These are phyloP conservation scores for Proctacanthus coquilletti DNA, from an alignment of 1,140 invertebrate genomes.

Conservation along the genomic window DNA sequence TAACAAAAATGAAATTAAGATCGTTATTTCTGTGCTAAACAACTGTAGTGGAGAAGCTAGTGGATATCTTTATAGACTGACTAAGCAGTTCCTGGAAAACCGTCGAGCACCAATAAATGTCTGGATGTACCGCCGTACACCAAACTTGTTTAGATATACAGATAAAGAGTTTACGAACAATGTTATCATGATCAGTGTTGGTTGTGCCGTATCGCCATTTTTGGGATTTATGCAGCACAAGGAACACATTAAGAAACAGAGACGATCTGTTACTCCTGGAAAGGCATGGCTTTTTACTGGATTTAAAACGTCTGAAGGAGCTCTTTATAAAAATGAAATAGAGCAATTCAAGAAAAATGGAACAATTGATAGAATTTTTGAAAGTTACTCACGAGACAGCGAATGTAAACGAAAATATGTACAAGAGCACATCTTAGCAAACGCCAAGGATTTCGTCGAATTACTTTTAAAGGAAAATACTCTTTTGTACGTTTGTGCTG, in stretches of 20 bases:
- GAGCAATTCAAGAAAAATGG: constrained; percentile 29
- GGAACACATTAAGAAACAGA: constrained; percentile 18
- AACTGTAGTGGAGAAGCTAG: constrained; percentile 17
- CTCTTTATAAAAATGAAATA: constrained; percentile 14
- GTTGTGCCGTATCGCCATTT: constrained; percentile 73
- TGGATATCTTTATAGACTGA: constrained; percentile 12
- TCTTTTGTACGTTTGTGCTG: constrained; percentile 61
- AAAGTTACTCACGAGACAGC: constrained; percentile 47
- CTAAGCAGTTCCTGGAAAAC: background rate
- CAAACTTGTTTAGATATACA: constrained; percentile 38
- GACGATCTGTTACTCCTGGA: too few relatives aligned
- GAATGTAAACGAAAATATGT: constrained; percentile 37
- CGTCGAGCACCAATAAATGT: constrained; percentile 17
- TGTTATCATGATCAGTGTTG: constrained; percentile 63
- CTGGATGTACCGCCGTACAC: constrained; percentile 47
- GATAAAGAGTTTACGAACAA: constrained; percentile 35
- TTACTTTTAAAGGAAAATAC: constrained; percentile 37
- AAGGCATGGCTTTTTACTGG: constrained; percentile 56
- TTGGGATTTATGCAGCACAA: constrained; percentile 46
- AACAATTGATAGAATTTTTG: constrained; percentile 37
- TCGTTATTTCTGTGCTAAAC: constrained; percentile 44
- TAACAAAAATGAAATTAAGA: constrained; percentile 33
- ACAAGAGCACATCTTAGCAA: constrained; percentile 40
- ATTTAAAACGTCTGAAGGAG: constrained; percentile 46
- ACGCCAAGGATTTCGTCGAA: constrained; percentile 37